Percentiles rank a stretch among this genome's conserved stretches.
These are phyloP conservation scores for Atrichornis clamosus DNA, from an alignment of 2,113 vertebrate genomes.

Conservation along the genomic window DNA sequence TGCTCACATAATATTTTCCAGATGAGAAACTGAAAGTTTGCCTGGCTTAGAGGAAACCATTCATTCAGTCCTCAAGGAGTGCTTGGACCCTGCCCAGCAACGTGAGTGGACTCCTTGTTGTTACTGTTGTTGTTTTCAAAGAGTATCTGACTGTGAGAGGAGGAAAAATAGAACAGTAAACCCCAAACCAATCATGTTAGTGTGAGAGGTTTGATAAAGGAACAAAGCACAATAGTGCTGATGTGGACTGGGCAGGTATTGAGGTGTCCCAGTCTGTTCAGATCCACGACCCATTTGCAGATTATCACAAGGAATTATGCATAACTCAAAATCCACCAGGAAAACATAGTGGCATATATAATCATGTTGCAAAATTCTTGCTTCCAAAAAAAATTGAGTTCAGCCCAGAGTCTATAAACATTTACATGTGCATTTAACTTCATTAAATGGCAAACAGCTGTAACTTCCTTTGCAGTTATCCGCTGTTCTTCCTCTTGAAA, in stretches of 20 bases:
- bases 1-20: background rate
- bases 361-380: background rate
- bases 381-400: constrained; percentile 17
- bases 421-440: constrained; percentile 50
- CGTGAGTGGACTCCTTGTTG: background rate
- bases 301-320: background rate
- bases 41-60: constrained; percentile 11
- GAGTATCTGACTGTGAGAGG: background rate
- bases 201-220: background rate
- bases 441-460: constrained; percentile 58
- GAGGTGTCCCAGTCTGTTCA: background rate
- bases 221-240: background rate
- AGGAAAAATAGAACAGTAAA: background rate
- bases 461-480: constrained; percentile 40
- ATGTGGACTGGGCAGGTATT: background rate
- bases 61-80: background rate
- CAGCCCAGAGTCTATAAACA: constrained; percentile 42
- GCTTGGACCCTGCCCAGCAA: background rate
- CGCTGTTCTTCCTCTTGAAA: constrained; percentile 9
- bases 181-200: background rate
- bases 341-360: background rate
- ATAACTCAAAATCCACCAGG: background rate
- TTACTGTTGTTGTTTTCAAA: constrained; percentile 14
- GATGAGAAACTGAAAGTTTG: background rate
- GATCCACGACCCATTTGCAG: background rate